These are phyloP conservation scores for Tarsius wallacei DNA, from an alignment of 2,797 vertebrate genomes.

Conservation along the genomic window DNA sequence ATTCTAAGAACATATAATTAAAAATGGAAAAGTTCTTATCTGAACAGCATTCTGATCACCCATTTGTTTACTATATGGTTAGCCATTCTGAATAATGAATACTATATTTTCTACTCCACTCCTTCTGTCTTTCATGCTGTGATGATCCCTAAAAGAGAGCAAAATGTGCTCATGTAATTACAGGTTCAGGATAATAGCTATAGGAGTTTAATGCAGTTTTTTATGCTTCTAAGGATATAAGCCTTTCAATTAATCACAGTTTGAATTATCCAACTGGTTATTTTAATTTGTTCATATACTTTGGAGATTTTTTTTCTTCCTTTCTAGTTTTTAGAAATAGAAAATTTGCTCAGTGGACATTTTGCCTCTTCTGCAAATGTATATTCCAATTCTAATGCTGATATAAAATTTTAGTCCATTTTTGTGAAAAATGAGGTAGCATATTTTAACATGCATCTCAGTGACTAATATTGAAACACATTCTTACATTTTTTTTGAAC, in stretches of 20 bases:
- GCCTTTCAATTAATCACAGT: conserved; percentile 83
- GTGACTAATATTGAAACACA: background rate
- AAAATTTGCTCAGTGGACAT: conserved; percentile 39
- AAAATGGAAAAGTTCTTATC: conserved; percentile 56
- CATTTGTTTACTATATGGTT: conserved; percentile 48
- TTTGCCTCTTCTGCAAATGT: conserved; percentile 7
- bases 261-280: conserved; percentile 79
- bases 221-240: conserved; percentile 77
- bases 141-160: conserved; percentile 74
- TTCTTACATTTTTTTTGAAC: background rate
- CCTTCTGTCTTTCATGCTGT: conserved; percentile 68
- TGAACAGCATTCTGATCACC: conserved; percentile 67
- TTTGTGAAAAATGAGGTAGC: conserved; percentile 49
- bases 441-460: background rate
- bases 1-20: conserved; percentile 24
- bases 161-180: conserved; percentile 78
- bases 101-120: conserved; percentile 18
- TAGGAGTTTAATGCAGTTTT: conserved; percentile 75
- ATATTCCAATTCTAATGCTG: background rate
- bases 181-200: conserved; percentile 67
- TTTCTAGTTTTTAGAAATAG: conserved; percentile 62
- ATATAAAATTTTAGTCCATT: background rate
- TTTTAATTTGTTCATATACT: conserved; percentile 82
- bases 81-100: conserved; percentile 66
- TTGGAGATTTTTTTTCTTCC: conserved; percentile 27